Percentiles rank a stretch among this genome's conserved stretches.
These are phyloP conservation scores for Diorhabda carinulata DNA, from an alignment of 1,140 invertebrate species.

Conservation along the genomic window DNA sequence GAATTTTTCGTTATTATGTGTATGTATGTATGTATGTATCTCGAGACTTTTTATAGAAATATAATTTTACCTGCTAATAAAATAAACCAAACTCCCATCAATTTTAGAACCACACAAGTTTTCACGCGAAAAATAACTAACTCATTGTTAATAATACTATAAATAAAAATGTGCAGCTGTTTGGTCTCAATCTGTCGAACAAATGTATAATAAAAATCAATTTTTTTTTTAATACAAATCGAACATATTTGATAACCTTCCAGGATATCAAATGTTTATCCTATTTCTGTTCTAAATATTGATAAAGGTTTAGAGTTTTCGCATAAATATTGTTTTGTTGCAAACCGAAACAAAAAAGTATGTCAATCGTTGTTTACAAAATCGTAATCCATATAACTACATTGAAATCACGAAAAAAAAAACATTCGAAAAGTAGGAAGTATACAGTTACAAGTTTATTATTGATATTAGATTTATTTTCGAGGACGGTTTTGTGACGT, in stretches of 20 bases:
- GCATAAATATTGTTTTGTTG: not conserved
- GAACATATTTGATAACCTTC: constrained; percentile 8
- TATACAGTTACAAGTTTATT: not conserved
- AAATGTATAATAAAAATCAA: constrained; percentile 7
- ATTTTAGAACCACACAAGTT: not conserved
- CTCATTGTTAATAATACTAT: no score
- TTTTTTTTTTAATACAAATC: constrained; percentile 5
- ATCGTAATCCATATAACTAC: not conserved
- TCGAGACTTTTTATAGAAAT: not conserved
- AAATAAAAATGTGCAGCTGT: not conserved
- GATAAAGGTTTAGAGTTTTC: constrained; percentile 4
- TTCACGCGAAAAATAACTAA: no score
- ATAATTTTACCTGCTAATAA: not conserved
- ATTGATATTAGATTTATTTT: not conserved
- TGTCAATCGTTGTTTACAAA: not conserved
- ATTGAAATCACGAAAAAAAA: no score
- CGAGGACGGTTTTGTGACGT: not conserved
- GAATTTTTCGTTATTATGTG: no score
- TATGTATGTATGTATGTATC: no score
- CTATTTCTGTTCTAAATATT: constrained; percentile 11
- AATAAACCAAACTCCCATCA: not conserved
- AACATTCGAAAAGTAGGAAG: not conserved
- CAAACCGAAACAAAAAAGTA: not conserved
- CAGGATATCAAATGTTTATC: constrained; percentile 4
- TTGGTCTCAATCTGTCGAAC: not conserved